Evolutionary conservation across 2,888 invertebrate species (phyloP).

Genomic region (Autographa pulchrina): DNA sequence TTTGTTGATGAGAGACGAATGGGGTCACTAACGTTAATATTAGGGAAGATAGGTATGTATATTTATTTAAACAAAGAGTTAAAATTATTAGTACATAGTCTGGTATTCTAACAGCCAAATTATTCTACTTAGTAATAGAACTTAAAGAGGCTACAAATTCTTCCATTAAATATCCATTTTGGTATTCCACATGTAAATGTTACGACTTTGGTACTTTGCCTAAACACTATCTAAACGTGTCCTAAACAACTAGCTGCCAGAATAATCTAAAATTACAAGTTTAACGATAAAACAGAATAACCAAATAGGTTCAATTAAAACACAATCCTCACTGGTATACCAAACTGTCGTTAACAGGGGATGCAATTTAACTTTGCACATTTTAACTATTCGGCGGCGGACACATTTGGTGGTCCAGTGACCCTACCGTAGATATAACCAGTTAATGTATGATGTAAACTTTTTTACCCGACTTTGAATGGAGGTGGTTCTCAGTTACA

Average conservation of each 20-base stretch:
- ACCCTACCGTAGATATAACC: background rate
- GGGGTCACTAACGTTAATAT: background rate
- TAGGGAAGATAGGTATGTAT: background rate
- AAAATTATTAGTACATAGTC: too few species aligned
- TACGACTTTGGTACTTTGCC: too few species aligned
- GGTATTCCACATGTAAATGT: too few species aligned
- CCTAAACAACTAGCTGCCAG: background rate
- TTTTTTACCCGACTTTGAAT: background rate
- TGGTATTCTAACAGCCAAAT: too few species aligned
- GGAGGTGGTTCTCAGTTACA: too few species aligned
- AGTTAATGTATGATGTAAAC: constrained; percentile 12
- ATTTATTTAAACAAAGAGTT: too few species aligned
- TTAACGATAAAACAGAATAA: background rate
- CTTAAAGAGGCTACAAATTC: too few species aligned
- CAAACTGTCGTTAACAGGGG: constrained; percentile 19
- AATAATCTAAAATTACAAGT: background rate
- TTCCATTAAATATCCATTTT: too few species aligned
- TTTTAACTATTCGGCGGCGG: constrained; percentile 8
- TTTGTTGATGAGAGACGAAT: background rate
- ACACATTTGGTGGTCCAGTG: constrained; percentile 2
- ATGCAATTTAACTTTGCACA: constrained; percentile 28
- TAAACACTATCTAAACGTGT: background rate
- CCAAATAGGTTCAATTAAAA: constrained; percentile 13
- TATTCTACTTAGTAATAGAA: too few species aligned
- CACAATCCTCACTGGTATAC: constrained; percentile 17